Evolutionary conservation across 2,113 vertebrate genomes (phyloP), one percentile per base, ranked within the genome.

Genomic region (Jacana jacana): DNA sequence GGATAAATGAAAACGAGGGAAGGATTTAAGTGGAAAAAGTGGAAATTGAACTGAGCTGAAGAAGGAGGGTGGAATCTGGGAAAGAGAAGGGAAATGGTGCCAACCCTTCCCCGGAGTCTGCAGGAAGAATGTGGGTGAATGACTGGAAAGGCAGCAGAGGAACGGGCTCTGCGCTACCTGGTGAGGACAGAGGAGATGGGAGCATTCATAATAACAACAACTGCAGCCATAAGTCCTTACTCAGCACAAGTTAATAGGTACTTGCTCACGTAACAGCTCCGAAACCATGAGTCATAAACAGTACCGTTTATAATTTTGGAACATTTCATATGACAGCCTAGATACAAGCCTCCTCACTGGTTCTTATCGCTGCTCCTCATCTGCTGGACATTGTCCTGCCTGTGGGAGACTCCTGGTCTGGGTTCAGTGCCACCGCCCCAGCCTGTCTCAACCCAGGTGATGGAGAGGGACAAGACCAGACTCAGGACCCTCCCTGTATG

Each of bases 191-290:
- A 73, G 69, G 64, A 58, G 84, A 65, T 31, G 54, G 65, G 78
- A 94, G 19, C 58, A 42, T 60, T 65, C 15, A 42, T 60, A 88
- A 91, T 16, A 93, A 88, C 70, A 95, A 82, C 81, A 72, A 75
- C 85, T 93, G 86, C 77, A 88, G 63, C 60, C 72, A 4, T 12
- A 93, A 95, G 44, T 69, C 92, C 92, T 96, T 84, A 91, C 83
- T 96, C 95, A 97, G 95, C 95, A 94, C 30, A 44, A 88, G 48
- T 44, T 72, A 92, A 91, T 52, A 93, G 93, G 92, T 90, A 91
- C 91, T 85, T 88, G 88, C 77, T 93, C 92, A 88, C 0, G 24
- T 90, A 96, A 95, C 88, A 90, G 77, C 95, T 95, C 81, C 22
- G 88, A 94, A 96, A 97, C 93, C 52, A 0, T 96, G 96, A 97